phyloP scores from a whole-genome alignment of 2,888 invertebrate species.

The Lysandra coridon region DNA sequence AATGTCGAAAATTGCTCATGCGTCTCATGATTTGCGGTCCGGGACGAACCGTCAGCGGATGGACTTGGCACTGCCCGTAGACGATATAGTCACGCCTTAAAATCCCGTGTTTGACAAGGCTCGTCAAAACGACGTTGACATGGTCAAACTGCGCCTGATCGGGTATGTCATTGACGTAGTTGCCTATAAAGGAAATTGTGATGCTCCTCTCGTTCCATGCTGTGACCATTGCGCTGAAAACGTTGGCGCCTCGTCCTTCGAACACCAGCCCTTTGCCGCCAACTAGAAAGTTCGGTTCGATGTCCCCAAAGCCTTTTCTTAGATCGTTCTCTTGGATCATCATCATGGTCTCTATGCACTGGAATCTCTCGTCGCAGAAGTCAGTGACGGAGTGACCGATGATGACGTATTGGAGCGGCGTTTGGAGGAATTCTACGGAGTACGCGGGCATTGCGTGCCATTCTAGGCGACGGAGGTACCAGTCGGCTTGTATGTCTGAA shows the following conservation, averaged over 20 bases:
- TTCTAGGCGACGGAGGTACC: slow-evolving; percentile 64
- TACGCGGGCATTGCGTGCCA: slow-evolving; percentile 64
- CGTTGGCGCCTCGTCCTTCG: slow-evolving; percentile 63
- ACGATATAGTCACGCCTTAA: slow-evolving; percentile 51
- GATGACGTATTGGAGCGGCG: slow-evolving; percentile 55
- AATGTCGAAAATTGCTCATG: slow-evolving; percentile 52
- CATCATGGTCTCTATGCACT: slow-evolving; percentile 54
- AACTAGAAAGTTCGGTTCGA: slow-evolving; percentile 63
- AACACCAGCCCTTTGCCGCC: slow-evolving; percentile 59
- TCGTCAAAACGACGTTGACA: slow-evolving; percentile 50
- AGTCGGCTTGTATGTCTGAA: slow-evolving; percentile 59
- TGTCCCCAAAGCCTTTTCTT: slow-evolving; percentile 53
- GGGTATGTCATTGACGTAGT: slow-evolving; percentile 50
- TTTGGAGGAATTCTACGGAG: slow-evolving; percentile 46
- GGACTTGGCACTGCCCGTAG: slow-evolving; percentile 57
- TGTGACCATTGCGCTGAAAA: slow-evolving; percentile 53
- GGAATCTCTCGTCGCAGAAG: slow-evolving; percentile 50
- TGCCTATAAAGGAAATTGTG: slow-evolving; percentile 61
- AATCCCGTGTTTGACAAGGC: slow-evolving; percentile 50
- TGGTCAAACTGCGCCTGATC: slow-evolving; percentile 53
- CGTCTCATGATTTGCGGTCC: slow-evolving; percentile 52
- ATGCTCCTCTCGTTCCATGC: slow-evolving; percentile 54
- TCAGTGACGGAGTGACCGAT: slow-evolving; percentile 57
- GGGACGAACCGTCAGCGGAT: slow-evolving; percentile 49
- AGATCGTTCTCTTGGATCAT: slow-evolving; percentile 55